Base-by-base conservation (phyloP, 2,113 vertebrate species). In the Hypocryptadius cinnamomeus region DNA sequence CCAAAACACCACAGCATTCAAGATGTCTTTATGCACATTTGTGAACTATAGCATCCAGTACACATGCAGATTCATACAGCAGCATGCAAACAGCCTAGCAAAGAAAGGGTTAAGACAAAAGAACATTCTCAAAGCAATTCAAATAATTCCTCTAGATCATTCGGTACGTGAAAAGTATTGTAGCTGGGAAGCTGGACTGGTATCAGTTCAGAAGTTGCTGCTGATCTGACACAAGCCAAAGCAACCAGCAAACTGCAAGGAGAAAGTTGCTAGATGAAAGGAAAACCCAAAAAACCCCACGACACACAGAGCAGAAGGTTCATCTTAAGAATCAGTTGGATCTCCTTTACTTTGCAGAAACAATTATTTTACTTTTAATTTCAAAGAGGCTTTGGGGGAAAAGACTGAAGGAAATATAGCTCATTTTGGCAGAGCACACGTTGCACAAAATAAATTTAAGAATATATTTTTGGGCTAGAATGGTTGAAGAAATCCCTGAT, bases 31-130 rank as follows among this genome's bases (percentile, higher is more conserved):
- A 56, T 60, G 51, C 47, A 83, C 3, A 11, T 63, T 42, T 21
- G 5, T 63, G 28, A 47, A 74, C 33, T 42, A 69, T 1, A 73
- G 88, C 83, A 86, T 73, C 20, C 85, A 71, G 27, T 84, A 92
- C 88, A 83, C 96, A 86, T 95, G 93, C 88, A 93, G 77, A 92
- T 73, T 79, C 85, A 94, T 37, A 77, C 5, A 91, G 79, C 85
- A 40, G 59, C 90, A 92, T 92, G 94, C 93, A 95, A 92, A 78
- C 44, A 91, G 92, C 68, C 82, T 94, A 56, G 90, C 95, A 88
- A 78, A 84, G 20, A 72, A 74, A 91, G 25, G 10, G 37, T 65
- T 83, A 86, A 68, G 45, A 85, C 22, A 78, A 85, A 92, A 78
- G n/a, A 89, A 68, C n/a, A 90, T 64, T 53, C 45, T 60, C 54